Conservation (phyloP, 1,140 invertebrate genomes). For the Drosophila guanche region DNA sequence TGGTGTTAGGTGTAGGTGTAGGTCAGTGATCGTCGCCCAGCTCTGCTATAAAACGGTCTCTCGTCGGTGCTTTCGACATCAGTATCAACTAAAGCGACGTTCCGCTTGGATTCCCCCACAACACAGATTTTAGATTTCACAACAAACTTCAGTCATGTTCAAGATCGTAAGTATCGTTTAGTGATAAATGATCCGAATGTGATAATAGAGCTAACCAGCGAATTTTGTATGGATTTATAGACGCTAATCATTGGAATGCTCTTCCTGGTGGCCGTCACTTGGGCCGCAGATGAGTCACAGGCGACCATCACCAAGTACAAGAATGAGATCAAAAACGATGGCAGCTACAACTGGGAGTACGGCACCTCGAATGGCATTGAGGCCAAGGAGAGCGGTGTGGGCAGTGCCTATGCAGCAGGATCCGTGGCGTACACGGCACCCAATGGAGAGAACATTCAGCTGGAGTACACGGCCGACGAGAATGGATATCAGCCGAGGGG, state of each 20-base stretch:
- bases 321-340: constrained; percentile 85
- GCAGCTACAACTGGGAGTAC: constrained; percentile 84
- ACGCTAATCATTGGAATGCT: constrained; percentile 41
- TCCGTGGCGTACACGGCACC: constrained; percentile 67
- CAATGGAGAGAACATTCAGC: constrained; percentile 84
- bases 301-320: constrained; percentile 81
- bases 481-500: constrained; percentile 90
- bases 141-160: constrained; percentile 25
- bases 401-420: constrained; percentile 58
- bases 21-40: constrained; percentile 55
- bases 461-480: constrained; percentile 90
- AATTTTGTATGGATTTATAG: constrained; percentile 16
- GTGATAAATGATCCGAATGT: neutral
- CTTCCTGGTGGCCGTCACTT: constrained; percentile 34
- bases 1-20: constrained; percentile 62
- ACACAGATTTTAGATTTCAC: constrained; percentile 3
- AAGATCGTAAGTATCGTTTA: constrained; percentile 50
- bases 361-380: constrained; percentile 86
- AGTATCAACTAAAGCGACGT: constrained; percentile 44
- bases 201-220: constrained; percentile 6
- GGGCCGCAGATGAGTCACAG: constrained; percentile 59
- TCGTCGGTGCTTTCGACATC: constrained; percentile 46
- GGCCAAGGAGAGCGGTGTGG: constrained; percentile 85
- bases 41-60: constrained; percentile 54
- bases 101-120: no score